phyloP scores from a whole-genome alignment of 2,797 vertebrate genomes.

The Pangasius sanitwongsei region DNA sequence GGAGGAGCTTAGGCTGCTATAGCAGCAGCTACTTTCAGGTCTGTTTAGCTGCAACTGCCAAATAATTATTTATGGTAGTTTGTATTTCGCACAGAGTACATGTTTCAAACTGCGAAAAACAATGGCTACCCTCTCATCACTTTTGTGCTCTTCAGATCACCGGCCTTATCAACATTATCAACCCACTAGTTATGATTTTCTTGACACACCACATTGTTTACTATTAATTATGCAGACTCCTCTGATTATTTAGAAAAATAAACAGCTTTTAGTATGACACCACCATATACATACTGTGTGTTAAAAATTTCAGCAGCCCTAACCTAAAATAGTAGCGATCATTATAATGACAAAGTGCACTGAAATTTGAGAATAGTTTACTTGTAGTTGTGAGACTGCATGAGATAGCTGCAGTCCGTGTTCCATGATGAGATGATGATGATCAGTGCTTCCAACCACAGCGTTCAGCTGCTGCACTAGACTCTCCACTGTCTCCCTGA shows the following conservation, averaged over 20 bases:
- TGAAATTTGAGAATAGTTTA: slow-evolving; percentile 39
- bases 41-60: not conserved
- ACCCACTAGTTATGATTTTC: not conserved
- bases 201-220: not conserved
- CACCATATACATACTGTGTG: not conserved
- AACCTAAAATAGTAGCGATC: not conserved
- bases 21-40: not conserved
- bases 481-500: slow-evolving; percentile 59
- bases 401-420: slow-evolving; percentile 54
- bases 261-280: not conserved
- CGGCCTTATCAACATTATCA: not conserved
- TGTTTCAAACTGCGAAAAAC: not conserved
- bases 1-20: not conserved
- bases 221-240: not conserved
- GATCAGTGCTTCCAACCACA: slow-evolving; percentile 32
- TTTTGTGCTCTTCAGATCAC: not conserved
- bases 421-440: slow-evolving; percentile 50
- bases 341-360: not conserved
- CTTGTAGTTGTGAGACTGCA: slow-evolving; percentile 66
- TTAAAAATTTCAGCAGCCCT: not conserved
- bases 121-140: not conserved
- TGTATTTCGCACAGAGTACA: not conserved
- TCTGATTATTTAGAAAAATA: not conserved
- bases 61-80: not conserved
- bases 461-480: slow-evolving; percentile 55